Base-by-base conservation (phyloP, 2,888 invertebrate genomes). In the Baccha elongata region DNA sequence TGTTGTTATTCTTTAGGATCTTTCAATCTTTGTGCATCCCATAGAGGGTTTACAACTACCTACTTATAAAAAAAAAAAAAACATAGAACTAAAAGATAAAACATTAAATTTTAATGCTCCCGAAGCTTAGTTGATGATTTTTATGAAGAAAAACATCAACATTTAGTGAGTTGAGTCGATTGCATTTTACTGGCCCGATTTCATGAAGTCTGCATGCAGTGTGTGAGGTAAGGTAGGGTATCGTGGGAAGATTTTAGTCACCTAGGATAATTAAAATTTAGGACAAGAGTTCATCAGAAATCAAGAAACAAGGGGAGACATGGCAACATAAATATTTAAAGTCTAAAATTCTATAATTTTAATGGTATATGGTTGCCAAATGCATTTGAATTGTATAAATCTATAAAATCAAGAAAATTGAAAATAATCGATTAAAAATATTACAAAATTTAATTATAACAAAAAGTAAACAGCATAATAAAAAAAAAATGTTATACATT, bases 1-100 rank as follows among this genome's bases (percentile, higher is more conserved):
- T 69, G 58, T 58, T 76, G 64, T 71, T 58, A 32, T 71, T 69
- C 64, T 52, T 40, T 19, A 35, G 48, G 46, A 48, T 35, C n/a
- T n/a, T n/a, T n/a, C n/a, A n/a, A 26, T 32, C 29, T 32, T 21
- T 46, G 55, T 23, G 15, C 53, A 23, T 29, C 48, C 48, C 35
- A 50, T 26, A 35, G 58, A 60, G 17, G 29, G 44, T 19, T 3
- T 29, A 19, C 29, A 44, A n/a, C n/a, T n/a, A n/a, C n/a, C n/a
- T 5, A 52, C n/a, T n/a, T 5, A 52, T 32, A 29, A 10, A 21
- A 35, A 19, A 50, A 26, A 21, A 15, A 50, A 29, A 32, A 35
- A 35, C 35, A 60, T 42, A 42, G 11, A 29, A 17, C 17, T 29
- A n/a, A 44, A n/a, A 29, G 29, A 29, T 29, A 26, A 60, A 60